Evolutionary conservation across 2,888 invertebrate species (phyloP).

Genomic region (Scelioninae gen. 1): DNA sequence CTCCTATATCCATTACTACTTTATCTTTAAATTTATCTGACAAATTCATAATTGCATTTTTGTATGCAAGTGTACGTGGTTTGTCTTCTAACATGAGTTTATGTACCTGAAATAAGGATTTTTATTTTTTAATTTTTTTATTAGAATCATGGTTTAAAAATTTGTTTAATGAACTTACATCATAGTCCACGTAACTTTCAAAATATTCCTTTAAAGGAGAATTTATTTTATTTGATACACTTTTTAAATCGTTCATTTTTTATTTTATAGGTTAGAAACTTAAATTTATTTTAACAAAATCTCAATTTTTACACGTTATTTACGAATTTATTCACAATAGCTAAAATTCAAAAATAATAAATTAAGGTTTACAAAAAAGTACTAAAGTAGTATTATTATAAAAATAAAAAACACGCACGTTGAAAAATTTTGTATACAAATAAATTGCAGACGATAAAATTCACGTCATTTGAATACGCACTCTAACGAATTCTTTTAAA

Average conservation of each 20-base stretch:
- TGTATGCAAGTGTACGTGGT: conserved; percentile 91
- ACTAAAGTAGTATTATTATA: too few species aligned
- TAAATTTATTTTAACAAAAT: too few species aligned
- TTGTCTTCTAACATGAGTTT: conserved; percentile 91
- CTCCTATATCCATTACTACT: conserved; percentile 93
- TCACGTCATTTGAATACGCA: too few species aligned
- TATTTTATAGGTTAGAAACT: too few species aligned
- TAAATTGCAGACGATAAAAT: too few species aligned
- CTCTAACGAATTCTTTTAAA: too few species aligned
- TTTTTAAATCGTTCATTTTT: conserved; percentile 26
- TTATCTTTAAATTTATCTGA: conserved; percentile 89
- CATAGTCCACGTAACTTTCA: conserved; percentile 89
- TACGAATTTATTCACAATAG: too few species aligned
- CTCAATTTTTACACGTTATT: too few species aligned
- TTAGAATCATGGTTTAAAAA: neutral
- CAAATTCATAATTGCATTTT: conserved; percentile 90
- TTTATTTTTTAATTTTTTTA: neutral
- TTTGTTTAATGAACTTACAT: conserved; percentile 85
- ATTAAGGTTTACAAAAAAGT: too few species aligned
- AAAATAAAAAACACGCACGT: too few species aligned
- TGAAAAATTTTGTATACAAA: too few species aligned
- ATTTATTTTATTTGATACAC: neutral
- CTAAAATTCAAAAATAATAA: too few species aligned
- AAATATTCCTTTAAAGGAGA: conserved; percentile 86
- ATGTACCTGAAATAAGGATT: conserved; percentile 87